phyloP scores from a whole-genome alignment of 2,797 vertebrate genomes.

The Lycodopsis pacificus region DNA sequence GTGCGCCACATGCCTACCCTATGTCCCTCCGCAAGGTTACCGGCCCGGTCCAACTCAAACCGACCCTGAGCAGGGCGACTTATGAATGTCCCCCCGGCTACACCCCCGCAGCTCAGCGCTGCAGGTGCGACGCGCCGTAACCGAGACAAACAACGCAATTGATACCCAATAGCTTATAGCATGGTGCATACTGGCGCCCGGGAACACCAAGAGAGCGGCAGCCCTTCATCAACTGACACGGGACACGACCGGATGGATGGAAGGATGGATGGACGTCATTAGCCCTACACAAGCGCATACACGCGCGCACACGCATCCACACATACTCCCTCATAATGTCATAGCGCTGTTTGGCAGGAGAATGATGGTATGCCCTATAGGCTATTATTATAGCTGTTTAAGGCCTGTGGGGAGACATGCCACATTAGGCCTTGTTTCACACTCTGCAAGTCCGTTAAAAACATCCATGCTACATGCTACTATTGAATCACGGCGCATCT shows the following conservation, averaged over 20 bases:
- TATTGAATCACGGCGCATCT: slow-evolving; percentile 36
- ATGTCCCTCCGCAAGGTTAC: slow-evolving; percentile 85
- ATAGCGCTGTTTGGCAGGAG: slow-evolving; percentile 48
- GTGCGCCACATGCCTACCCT: slow-evolving; percentile 77
- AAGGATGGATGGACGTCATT: slow-evolving; percentile 43
- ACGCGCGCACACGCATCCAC: slow-evolving; percentile 18
- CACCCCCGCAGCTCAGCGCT: slow-evolving; percentile 43
- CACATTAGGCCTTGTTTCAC: slow-evolving; percentile 41
- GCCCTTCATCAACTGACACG: slow-evolving; percentile 30
- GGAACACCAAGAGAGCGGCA: slow-evolving; percentile 25
- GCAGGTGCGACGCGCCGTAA: slow-evolving; percentile 59
- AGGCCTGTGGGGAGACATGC: slow-evolving; percentile 51
- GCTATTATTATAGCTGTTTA: slow-evolving; percentile 30
- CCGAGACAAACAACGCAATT: slow-evolving; percentile 53
- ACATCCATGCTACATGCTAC: neutral
- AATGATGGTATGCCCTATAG: slow-evolving; percentile 45
- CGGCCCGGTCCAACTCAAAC: slow-evolving; percentile 62
- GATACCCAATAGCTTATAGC: slow-evolving; percentile 22
- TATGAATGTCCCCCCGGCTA: slow-evolving; percentile 54
- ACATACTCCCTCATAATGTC: slow-evolving; percentile 52
- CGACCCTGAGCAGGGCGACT: slow-evolving; percentile 40
- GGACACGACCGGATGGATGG: slow-evolving; percentile 18
- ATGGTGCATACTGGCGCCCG: neutral
- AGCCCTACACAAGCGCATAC: slow-evolving; percentile 33
- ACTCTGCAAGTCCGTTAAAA: slow-evolving; percentile 21